Base-by-base conservation (phyloP, 2,888 invertebrate genomes). In the Mythimna vitellina region DNA sequence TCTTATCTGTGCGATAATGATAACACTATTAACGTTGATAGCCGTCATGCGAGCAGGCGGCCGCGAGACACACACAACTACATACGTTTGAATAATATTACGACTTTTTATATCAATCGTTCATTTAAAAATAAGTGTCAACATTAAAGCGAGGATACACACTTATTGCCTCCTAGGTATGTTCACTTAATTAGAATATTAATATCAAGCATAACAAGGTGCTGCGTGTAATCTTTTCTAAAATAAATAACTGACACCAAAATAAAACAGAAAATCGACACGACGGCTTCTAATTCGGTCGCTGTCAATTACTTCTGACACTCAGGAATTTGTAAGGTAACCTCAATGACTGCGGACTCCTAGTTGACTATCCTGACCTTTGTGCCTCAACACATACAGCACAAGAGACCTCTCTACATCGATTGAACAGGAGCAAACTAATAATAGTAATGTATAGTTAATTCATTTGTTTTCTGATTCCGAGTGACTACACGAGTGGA, bases 1-100 rank as follows among this genome's bases (percentile, higher is more conserved):
- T 79, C 73, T 73, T 57, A 76, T 76, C 76, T 22, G 25, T 42
- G 56, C 38, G 65, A 54, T 65, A 79, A 62, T 62, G 80, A 73
- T 65, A 65, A 56, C 61, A 64, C 42, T 79, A 79, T 73, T 73
- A 75, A n/a, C 20, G 64, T 49, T 14, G 54, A 56, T 54, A 71
- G 35, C 53, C 22, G 53, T 35, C 71, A 42, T 46, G 70, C 49
- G 51, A 57, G 51, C 56, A 12, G 29, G 6, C 25, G 54, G 38
- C 42, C 78, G 51, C n/a, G 25, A 42, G 8, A 29, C 14, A 54
- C 35, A 60, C 14, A 42, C 38, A 22, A 6, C 14, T 7, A 25
- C 35, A 60, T 35, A 64, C 49, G 25, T 56, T 53, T 17, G 46
- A 72, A 78, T 60, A 38, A 60, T 78, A 49, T 54, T 46, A 17